phyloP scores from a whole-genome alignment of 2,113 vertebrate species.

The Bucco capensis region DNA sequence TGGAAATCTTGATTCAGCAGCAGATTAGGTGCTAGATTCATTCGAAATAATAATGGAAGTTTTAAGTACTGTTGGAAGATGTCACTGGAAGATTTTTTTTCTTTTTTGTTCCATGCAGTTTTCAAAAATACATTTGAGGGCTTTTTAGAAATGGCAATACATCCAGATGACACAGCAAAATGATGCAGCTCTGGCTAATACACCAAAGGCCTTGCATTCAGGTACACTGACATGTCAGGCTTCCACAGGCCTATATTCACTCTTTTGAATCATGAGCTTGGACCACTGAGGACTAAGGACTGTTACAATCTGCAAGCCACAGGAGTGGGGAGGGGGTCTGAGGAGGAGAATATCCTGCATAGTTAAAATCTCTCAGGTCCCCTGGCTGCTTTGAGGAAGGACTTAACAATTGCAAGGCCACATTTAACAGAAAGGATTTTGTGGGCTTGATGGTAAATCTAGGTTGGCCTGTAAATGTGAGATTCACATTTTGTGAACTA shows the following conservation, averaged over 20 bases:
- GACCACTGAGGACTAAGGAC: neutral
- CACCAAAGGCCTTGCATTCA: neutral
- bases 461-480: neutral
- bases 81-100: neutral
- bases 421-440: neutral
- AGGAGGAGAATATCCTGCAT: neutral
- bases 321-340: neutral
- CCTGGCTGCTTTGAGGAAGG: neutral
- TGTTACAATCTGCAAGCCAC: neutral
- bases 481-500: neutral
- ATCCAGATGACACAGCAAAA: slow-evolving; percentile 26
- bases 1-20: slow-evolving; percentile 47
- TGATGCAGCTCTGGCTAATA: slow-evolving; percentile 37
- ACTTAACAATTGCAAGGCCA: neutral
- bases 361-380: neutral
- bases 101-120: neutral
- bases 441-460: neutral
- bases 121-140: neutral
- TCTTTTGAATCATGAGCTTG: slow-evolving; percentile 9
- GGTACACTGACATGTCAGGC: neutral
- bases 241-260: neutral
- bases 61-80: slow-evolving; percentile 37
- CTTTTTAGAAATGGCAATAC: neutral
- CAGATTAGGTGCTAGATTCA: slow-evolving; percentile 13
- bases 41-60: slow-evolving; percentile 39